phyloP scores from a whole-genome alignment of 2,888 invertebrate genomes.

The Tipula vernalis region DNA sequence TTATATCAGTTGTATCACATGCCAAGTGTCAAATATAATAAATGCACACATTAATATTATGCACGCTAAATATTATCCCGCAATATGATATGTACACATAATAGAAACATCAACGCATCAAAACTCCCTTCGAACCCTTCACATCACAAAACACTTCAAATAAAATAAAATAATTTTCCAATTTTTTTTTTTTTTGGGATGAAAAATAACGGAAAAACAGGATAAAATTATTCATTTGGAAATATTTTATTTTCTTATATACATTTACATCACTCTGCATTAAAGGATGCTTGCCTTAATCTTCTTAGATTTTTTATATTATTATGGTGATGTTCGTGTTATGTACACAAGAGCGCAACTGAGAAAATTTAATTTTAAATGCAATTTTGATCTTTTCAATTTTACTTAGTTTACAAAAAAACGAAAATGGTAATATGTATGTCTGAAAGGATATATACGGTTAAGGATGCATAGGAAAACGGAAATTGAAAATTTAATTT shows the following conservation, averaged over 20 bases:
- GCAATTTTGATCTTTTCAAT: not conserved
- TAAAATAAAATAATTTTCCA: not conserved
- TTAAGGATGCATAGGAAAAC: not conserved
- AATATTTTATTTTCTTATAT: not conserved
- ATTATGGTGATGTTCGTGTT: not conserved
- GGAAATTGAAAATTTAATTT: not conserved
- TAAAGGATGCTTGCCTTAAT: not conserved
- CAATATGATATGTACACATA: not conserved
- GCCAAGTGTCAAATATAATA: not conserved
- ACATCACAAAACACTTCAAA: not conserved
- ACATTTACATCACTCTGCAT: constrained; percentile 4
- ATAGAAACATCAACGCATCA: not conserved
- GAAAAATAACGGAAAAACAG: not conserved
- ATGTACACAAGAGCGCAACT: not conserved
- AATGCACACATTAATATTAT: not conserved
- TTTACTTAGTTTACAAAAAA: not conserved
- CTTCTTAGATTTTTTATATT: not conserved
- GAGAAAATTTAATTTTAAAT: constrained; percentile 4
- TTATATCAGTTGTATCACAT: not conserved
- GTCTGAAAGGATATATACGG: not conserved
- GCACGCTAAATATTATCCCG: not conserved
- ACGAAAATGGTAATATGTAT: not conserved
- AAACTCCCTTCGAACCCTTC: not conserved
- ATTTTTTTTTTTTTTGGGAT: not conserved
- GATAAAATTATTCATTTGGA: not conserved